Conservation (phyloP, 2,113 vertebrate genomes). For the Peromyscus polionotus region DNA sequence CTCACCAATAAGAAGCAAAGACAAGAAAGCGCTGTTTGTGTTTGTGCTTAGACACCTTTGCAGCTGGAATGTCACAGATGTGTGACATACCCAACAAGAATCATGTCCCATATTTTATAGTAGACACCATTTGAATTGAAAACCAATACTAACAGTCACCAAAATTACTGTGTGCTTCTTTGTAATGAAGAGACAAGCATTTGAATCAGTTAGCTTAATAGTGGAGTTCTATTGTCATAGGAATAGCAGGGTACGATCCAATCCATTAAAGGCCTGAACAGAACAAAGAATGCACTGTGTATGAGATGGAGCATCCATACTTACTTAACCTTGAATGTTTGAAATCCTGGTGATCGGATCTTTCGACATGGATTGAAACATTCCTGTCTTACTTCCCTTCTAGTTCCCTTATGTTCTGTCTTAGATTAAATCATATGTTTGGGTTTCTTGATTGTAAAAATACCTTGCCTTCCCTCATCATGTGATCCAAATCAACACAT, state of each 20-base stretch:
- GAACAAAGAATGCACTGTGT: not conserved
- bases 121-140: not conserved
- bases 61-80: not conserved
- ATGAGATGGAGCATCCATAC: not conserved
- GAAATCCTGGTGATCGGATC: not conserved
- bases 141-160: not conserved
- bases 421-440: not conserved
- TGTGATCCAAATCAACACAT: not conserved
- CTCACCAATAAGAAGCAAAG: not conserved
- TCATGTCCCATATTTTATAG: not conserved
- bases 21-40: not conserved
- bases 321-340: not conserved
- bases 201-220: not conserved
- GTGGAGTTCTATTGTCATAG: fast-evolving
- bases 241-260: fast-evolving
- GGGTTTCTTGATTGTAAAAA: not conserved
- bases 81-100: too few relatives aligned
- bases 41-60: not conserved
- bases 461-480: not conserved
- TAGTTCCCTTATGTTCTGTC: not conserved
- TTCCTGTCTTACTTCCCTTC: too few relatives aligned
- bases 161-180: not conserved
- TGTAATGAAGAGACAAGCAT: not conserved
- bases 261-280: not conserved
- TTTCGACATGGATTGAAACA: not conserved